Percentiles rank a stretch among this genome's conserved stretches.
Conservation (phyloP, 1,140 invertebrate species). For the Drosophila triauraria region DNA sequence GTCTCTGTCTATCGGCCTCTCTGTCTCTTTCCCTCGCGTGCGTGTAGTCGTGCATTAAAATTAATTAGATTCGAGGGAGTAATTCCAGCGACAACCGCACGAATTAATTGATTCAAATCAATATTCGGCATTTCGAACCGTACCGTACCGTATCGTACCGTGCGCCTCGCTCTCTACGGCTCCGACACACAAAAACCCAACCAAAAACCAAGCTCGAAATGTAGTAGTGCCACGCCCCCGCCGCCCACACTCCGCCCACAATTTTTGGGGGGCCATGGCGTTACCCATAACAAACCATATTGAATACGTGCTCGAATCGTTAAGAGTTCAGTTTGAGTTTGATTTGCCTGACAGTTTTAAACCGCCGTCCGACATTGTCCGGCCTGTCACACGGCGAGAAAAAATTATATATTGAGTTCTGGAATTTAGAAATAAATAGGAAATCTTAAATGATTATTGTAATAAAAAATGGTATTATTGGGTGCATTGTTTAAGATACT, state of each 20-base stretch:
- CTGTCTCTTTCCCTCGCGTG: constrained; percentile 21
- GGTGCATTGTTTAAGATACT: too few species aligned
- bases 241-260: neutral
- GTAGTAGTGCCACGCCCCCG: constrained; percentile 22
- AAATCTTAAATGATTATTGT: neutral
- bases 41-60: constrained; percentile 84
- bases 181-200: constrained; percentile 31
- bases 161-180: constrained; percentile 17
- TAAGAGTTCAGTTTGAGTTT: constrained; percentile 76
- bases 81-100: constrained; percentile 84
- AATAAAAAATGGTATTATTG: too few species aligned
- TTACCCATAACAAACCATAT: constrained; percentile 76
- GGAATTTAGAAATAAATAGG: neutral
- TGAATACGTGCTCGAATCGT: constrained; percentile 79
- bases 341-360: constrained; percentile 74
- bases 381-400: neutral
- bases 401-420: neutral
- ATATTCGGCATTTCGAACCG: constrained; percentile 80
- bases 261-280: constrained; percentile 27
- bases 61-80: constrained; percentile 85
- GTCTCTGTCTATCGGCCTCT: neutral
- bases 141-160: constrained; percentile 19
- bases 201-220: constrained; percentile 43
- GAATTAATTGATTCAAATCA: constrained; percentile 85
- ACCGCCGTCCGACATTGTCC: constrained; percentile 32